These are phyloP conservation scores for Ranitomeya imitator DNA, from an alignment of 2,113 vertebrate species.

Conservation along the genomic window DNA sequence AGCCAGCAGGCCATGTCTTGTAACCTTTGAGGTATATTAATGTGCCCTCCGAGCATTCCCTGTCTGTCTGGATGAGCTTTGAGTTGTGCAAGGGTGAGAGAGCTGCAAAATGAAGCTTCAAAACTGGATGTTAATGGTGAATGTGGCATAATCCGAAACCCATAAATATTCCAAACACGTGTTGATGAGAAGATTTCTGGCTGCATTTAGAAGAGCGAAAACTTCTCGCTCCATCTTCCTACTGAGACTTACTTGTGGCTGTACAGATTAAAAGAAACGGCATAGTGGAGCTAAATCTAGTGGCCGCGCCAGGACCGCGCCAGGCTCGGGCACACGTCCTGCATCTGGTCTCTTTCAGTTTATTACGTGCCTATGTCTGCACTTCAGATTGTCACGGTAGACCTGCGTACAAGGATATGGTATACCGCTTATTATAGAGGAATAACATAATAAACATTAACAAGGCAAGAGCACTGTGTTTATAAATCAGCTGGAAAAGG, in stretches of 20 bases:
- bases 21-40: conserved; percentile 59
- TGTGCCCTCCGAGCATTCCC: conserved; percentile 54
- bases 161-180: conserved; percentile 55
- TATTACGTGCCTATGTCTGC: background rate
- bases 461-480: no score
- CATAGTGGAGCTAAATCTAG: background rate
- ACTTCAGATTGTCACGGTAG: background rate
- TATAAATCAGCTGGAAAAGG: no score
- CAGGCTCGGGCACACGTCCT: background rate
- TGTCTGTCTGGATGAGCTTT: conserved; percentile 58
- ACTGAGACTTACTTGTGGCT: background rate
- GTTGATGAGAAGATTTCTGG: conserved; percentile 28
- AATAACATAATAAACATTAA: background rate
- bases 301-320: background rate
- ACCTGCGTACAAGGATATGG: background rate
- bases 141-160: conserved; percentile 46
- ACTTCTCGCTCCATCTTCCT: background rate
- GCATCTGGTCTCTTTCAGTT: background rate
- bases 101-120: conserved; percentile 59
- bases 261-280: background rate
- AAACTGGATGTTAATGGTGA: conserved; percentile 52
- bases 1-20: conserved; percentile 57
- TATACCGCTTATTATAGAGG: background rate
- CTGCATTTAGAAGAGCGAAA: conserved; percentile 29
- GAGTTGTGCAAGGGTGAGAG: conserved; percentile 57